Evolutionary conservation across 2,888 invertebrate species (phyloP).

Genomic region (Clanis bilineata): DNA sequence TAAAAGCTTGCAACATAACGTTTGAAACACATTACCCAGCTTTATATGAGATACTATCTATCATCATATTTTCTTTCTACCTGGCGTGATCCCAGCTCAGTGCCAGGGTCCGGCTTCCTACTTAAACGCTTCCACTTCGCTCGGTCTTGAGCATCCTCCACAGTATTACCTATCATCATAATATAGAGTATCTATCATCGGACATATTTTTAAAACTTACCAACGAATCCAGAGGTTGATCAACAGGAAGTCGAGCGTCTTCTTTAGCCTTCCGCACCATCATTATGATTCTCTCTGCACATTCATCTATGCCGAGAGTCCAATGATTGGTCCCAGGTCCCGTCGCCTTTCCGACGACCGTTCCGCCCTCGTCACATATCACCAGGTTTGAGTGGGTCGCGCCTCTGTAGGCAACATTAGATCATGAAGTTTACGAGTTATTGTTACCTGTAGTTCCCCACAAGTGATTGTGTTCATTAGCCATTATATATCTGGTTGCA

Average conservation of each 20-base stretch:
- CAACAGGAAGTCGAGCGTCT: conserved; percentile 82
- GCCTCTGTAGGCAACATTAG: conserved; percentile 83
- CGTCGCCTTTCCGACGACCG: conserved; percentile 84
- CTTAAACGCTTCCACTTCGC: too few relatives aligned
- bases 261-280: conserved; percentile 87
- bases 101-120: too few relatives aligned
- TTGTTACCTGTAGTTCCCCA: background rate
- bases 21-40: too few relatives aligned
- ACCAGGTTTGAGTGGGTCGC: conserved; percentile 92
- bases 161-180: too few relatives aligned
- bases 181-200: too few relatives aligned
- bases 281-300: conserved; percentile 86
- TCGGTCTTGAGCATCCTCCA: too few relatives aligned
- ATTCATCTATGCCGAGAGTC: conserved; percentile 91
- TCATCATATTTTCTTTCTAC: too few relatives aligned
- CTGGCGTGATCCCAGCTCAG: too few relatives aligned
- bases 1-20: too few relatives aligned
- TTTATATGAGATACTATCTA: too few relatives aligned
- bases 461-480: background rate
- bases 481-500: background rate
- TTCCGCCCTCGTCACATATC: conserved; percentile 87
- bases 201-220: conserved; percentile 70
- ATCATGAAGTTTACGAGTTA: background rate
- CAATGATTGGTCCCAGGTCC: conserved; percentile 92
- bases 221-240: conserved; percentile 84